Conservation (phyloP, 2,888 invertebrate genomes). For the Bembecia ichneumoniformis region DNA sequence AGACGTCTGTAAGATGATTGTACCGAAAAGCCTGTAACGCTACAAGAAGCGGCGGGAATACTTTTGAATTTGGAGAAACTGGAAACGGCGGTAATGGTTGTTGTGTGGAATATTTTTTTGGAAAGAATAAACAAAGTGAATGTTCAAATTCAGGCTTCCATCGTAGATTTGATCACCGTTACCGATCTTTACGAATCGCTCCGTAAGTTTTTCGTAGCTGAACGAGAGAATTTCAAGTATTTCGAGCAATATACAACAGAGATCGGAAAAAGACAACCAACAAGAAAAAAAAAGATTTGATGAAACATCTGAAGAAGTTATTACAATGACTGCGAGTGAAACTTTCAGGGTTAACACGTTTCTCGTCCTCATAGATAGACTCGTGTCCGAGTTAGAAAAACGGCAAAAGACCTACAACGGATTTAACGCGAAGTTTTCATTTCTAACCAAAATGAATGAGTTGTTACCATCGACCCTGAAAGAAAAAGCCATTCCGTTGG, state of each 20-base stretch:
- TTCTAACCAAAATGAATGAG: constrained; percentile 14
- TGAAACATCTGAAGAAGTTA: constrained; percentile 2
- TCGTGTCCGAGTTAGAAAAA: constrained; percentile 1
- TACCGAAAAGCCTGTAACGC: constrained; percentile 18
- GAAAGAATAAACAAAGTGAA: constrained; percentile 11
- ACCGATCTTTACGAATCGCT: constrained; percentile 19
- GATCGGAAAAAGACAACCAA: constrained; percentile 1
- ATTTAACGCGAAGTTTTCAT: constrained; percentile 7
- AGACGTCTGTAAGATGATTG: constrained; percentile 16
- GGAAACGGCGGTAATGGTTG: constrained; percentile 14
- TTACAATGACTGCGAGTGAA: constrained; percentile 4
- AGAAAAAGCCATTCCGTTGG: constrained; percentile 2
- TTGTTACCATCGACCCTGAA: constrained; percentile 5
- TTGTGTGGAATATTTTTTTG: constrained; percentile 15
- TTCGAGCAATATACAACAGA: constrained; percentile 13
- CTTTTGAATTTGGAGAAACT: constrained; percentile 7
- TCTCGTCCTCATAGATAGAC: constrained; percentile 5
- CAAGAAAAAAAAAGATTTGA: constrained; percentile 11
- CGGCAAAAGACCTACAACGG: not conserved
- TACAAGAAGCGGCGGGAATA: constrained; percentile 14
- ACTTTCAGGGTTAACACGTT: constrained; percentile 5
- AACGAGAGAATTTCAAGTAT: constrained; percentile 13
- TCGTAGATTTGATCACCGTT: constrained; percentile 15
- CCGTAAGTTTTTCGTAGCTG: constrained; percentile 14
- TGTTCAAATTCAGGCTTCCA: constrained; percentile 14